Conservation (phyloP, 1,140 invertebrate genomes). For the Coptotermes formosanus region DNA sequence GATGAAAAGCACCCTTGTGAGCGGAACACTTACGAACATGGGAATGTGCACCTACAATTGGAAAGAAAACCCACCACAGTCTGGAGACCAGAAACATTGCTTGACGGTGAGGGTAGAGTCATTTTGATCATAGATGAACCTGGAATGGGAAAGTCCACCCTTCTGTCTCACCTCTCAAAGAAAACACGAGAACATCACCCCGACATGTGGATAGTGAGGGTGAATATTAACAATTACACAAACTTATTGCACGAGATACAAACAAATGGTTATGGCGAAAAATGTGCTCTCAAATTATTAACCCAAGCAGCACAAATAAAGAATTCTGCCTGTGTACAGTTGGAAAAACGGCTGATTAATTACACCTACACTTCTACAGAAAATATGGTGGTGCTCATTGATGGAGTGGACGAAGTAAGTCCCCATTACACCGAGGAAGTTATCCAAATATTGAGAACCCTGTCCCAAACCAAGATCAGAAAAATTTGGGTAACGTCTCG, state of each 20-base stretch:
- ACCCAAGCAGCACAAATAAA: background rate
- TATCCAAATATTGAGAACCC: conserved; percentile 1
- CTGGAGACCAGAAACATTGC: background rate
- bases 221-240: conserved; percentile 29
- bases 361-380: background rate
- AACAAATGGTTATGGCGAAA: too few species aligned
- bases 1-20: too few species aligned
- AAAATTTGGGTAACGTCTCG: conserved; percentile 31
- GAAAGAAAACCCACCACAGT: background rate
- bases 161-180: background rate
- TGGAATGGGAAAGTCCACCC: conserved; percentile 31
- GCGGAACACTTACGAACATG: too few species aligned
- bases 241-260: conserved; percentile 20
- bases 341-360: background rate
- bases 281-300: background rate
- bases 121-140: conserved; percentile 21
- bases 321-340: too few species aligned
- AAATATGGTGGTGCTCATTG: conserved; percentile 29
- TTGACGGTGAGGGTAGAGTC: background rate
- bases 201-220: conserved; percentile 24
- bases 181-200: conserved; percentile 13
- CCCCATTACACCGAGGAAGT: background rate
- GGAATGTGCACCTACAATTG: too few species aligned
- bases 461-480: conserved; percentile 22
- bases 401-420: conserved; percentile 34